Conservation (phyloP, 1,140 invertebrate species). For the Lithobius niger region DNA sequence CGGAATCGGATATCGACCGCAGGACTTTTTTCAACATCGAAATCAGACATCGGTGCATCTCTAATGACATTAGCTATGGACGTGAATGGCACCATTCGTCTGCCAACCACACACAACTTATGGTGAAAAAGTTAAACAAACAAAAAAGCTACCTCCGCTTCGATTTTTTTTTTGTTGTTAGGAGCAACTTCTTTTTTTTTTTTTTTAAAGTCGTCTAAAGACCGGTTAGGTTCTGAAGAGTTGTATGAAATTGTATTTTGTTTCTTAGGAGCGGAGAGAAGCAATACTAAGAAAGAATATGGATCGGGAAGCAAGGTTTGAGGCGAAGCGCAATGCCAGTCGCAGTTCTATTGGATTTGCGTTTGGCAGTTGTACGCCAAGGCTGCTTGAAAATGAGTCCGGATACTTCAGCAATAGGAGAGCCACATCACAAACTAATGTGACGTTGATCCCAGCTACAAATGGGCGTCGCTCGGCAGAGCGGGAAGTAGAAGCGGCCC, state of each 20-base stretch:
- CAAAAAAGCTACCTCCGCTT: no score
- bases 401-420: neutral
- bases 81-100: no score
- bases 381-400: conserved; percentile 56
- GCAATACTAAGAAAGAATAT: conserved; percentile 66
- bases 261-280: conserved; percentile 52
- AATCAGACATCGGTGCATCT: no score
- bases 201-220: no score
- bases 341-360: conserved; percentile 58
- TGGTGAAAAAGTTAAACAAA: no score
- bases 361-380: conserved; percentile 75
- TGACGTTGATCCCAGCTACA: neutral
- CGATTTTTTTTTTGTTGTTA: neutral
- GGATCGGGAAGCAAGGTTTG: conserved; percentile 66
- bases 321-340: conserved; percentile 54
- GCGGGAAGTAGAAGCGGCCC: neutral
- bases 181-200: no score
- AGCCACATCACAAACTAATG: conserved; percentile 5
- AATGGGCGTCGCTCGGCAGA: neutral
- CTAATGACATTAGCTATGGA: no score
- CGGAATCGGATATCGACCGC: no score
- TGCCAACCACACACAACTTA: no score
- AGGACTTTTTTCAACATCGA: no score
- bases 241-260: neutral
- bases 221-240: no score